These are phyloP conservation scores for Gobionotothen gibberifrons DNA, from an alignment of 2,797 vertebrate genomes.

Conservation along the genomic window DNA sequence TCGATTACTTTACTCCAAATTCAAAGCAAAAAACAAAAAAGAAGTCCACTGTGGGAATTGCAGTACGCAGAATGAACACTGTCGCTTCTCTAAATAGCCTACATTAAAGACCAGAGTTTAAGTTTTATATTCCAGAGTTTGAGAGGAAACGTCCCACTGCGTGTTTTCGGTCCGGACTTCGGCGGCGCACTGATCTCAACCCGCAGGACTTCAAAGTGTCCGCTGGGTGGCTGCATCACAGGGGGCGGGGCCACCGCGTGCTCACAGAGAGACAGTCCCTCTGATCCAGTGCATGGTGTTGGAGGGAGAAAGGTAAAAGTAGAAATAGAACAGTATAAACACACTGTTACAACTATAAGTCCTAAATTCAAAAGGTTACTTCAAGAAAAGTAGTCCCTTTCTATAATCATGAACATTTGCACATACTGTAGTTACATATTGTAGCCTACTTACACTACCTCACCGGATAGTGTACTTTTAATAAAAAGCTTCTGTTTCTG, in stretches of 20 bases:
- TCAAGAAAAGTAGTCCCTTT: background rate
- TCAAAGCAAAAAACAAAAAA: slow-evolving; percentile 11
- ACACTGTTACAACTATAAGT: background rate
- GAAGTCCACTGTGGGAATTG: slow-evolving; percentile 19
- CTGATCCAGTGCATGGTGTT: background rate
- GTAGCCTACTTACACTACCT: too few relatives aligned
- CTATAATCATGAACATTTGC: too few relatives aligned
- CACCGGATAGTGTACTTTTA: too few relatives aligned
- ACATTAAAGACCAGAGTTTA: slow-evolving; percentile 2
- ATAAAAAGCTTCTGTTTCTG: too few relatives aligned
- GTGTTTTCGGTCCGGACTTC: slow-evolving; percentile 50
- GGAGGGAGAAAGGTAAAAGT: background rate
- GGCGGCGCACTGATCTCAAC: slow-evolving; percentile 75
- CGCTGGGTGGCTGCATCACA: slow-evolving; percentile 76
- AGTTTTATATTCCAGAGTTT: slow-evolving; percentile 34
- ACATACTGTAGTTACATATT: too few relatives aligned
- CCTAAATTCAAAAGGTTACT: background rate
- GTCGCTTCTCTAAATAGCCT: background rate
- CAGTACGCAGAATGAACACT: background rate
- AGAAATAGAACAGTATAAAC: background rate
- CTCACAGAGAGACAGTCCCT: background rate
- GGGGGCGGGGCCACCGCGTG: slow-evolving; percentile 62
- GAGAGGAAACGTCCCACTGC: slow-evolving; percentile 25
- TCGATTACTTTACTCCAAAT: slow-evolving; percentile 21
- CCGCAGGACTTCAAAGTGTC: slow-evolving; percentile 85